These are phyloP conservation scores for Lasioglossum morio DNA, from an alignment of 2,888 invertebrate species.

Conservation along the genomic window DNA sequence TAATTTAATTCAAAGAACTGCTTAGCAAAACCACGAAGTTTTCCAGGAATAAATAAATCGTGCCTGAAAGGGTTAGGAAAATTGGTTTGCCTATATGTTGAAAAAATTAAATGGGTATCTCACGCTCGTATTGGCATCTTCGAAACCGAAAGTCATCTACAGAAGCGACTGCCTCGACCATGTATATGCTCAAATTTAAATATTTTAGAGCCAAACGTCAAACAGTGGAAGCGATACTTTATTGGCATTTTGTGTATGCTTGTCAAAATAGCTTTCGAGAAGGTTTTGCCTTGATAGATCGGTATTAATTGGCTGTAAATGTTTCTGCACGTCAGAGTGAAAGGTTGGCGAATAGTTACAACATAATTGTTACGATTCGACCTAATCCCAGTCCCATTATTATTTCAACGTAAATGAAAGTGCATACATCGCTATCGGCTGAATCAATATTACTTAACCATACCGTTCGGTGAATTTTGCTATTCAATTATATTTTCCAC, in stretches of 20 bases:
- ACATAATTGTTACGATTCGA: not conserved
- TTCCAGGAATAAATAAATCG: too few species aligned
- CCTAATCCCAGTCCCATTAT: not conserved
- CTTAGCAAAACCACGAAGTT: too few species aligned
- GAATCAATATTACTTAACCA: not conserved
- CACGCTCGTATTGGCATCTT: not conserved
- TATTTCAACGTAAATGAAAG: not conserved
- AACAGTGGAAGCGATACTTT: not conserved
- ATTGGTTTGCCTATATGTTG: not conserved
- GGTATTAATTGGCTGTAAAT: not conserved
- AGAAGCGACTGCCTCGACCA: not conserved
- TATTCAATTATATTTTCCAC: not conserved
- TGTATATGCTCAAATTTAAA: not conserved
- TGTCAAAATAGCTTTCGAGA: not conserved
- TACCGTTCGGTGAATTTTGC: not conserved
- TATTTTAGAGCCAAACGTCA: slow-evolving; percentile 5
- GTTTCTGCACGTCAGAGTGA: not conserved
- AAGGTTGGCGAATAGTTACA: not conserved
- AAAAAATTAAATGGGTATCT: not conserved
- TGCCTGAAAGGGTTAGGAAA: not conserved
- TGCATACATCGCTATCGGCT: not conserved
- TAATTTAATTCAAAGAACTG: too few species aligned
- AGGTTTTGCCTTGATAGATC: not conserved
- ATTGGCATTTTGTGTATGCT: slow-evolving; percentile 7
- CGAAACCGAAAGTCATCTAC: not conserved